phyloP scores from a whole-genome alignment of 2,797 vertebrate species.

The Rhinoraja longicauda region DNA sequence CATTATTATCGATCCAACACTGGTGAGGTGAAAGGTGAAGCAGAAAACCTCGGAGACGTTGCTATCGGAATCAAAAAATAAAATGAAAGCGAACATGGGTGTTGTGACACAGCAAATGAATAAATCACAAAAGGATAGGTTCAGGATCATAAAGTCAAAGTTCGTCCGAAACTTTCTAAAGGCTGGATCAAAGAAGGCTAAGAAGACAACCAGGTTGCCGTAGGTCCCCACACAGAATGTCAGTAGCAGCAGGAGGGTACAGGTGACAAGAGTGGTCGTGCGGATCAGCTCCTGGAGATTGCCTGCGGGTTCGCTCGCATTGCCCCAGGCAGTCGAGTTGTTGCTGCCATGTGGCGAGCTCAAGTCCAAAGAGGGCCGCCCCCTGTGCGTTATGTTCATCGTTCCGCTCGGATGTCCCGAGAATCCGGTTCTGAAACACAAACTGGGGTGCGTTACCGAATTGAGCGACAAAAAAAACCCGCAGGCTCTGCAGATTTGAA shows the following conservation, averaged over 20 bases:
- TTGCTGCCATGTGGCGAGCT: constrained; percentile 47
- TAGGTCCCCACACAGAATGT: constrained; percentile 93
- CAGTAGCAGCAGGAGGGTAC: constrained; percentile 74
- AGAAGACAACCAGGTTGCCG: constrained; percentile 87
- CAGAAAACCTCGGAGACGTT: constrained; percentile 80
- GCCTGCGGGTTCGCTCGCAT: constrained; percentile 32
- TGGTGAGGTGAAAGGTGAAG: constrained; percentile 88
- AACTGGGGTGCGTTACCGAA: neutral
- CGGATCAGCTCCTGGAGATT: constrained; percentile 65
- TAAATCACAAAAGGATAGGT: constrained; percentile 91
- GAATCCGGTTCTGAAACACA: neutral
- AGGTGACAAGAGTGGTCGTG: constrained; percentile 75
- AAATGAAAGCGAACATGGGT: constrained; percentile 85
- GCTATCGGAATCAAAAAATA: constrained; percentile 71
- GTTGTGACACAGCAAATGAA: constrained; percentile 87
- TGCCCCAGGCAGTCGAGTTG: constrained; percentile 46
- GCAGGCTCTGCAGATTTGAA: no score
- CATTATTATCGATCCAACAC: constrained; percentile 91
- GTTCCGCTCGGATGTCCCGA: neutral
- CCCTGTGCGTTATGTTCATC: constrained; percentile 73
- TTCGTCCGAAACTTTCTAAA: constrained; percentile 93
- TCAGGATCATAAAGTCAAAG: constrained; percentile 97
- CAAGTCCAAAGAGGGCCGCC: constrained; percentile 53
- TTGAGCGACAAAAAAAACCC: no score
- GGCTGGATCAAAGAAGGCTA: constrained; percentile 91